These are phyloP conservation scores for Connochaetes taurinus DNA, from an alignment of 2,113 vertebrate genomes.

Conservation along the genomic window DNA sequence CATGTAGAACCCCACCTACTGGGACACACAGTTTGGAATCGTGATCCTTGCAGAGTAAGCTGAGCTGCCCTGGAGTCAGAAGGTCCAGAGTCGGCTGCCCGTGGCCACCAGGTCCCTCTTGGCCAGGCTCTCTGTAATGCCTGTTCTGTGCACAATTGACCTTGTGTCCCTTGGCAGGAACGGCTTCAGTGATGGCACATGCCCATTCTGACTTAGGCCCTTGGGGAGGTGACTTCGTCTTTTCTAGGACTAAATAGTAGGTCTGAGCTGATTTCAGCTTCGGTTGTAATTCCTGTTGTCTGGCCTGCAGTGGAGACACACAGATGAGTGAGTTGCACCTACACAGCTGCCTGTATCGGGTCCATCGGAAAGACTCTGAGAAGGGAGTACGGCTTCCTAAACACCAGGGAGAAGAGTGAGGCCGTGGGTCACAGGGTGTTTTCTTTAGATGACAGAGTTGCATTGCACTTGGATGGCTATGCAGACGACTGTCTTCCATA, in stretches of 20 bases:
- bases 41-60: neutral
- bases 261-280: neutral
- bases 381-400: neutral
- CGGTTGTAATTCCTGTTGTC: neutral
- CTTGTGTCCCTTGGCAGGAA: fast-evolving
- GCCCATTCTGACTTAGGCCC: neutral
- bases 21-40: neutral
- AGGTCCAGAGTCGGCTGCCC: neutral
- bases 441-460: neutral
- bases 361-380: neutral
- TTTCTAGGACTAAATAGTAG: neutral
- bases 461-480: neutral
- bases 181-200: neutral
- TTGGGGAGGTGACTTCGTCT: neutral
- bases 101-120: fast-evolving
- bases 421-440: neutral
- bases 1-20: too few species aligned
- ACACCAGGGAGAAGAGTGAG: neutral
- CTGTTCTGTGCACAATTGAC: fast-evolving
- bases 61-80: neutral
- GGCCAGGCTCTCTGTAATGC: too few species aligned
- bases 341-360: too few species aligned
- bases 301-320: neutral
- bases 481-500: neutral
- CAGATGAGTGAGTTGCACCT: neutral